Evolutionary conservation across 2,113 vertebrate species (phyloP), one percentile per base, ranked within the genome.

Genomic region (Scomber colias): DNA sequence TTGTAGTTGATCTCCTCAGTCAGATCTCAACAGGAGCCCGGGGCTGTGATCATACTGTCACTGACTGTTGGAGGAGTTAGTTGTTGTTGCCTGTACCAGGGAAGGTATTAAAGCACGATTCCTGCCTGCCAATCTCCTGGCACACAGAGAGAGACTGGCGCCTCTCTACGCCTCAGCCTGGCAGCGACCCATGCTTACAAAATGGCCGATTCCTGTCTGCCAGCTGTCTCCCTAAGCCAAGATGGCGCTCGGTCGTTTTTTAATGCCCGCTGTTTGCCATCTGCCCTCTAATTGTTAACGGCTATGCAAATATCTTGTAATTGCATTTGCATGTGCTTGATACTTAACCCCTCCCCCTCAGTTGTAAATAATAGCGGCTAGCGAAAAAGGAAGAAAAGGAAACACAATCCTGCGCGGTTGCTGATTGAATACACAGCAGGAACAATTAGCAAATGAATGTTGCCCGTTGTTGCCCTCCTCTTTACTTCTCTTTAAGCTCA

Each of bases 281-380:
- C 95, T 92, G 95, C 89, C 92, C 92, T 88, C 57, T 93, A 81
- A 94, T 94, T 86, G 92, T 84, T 92, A 92, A 93, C 92, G 67
- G 88, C 91, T 94, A 96, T 96, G 96, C 95, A 96, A 96, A 96
- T 95, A 77, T 75, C 71, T 21, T 88, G 90, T 96, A 96, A 97
- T 96, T 96, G 90, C 94, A 95, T 96, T 96, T 95, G 94, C 95
- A 93, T 96, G 93, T 80, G 90, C 89, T 92, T 75, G 77, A 80
- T 86, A 68, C 81, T 68, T 78, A 84, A 83, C 79, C 88, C 86
- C 85, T 81, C 80, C 77, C 62, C 59, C 57, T 81, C 45, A 17
- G 64, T 49, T 85, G 87, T 89, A 90, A 92, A 93, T 93, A 84
- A 89, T 86, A 85, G 85, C 14, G 66, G 35, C 31, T 11, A 45